A percentile compares a stretch with the other conserved stretches of the same genome.
These are phyloP conservation scores for Danaus melanippus DNA, from an alignment of 1,140 invertebrate species.

Conservation along the genomic window DNA sequence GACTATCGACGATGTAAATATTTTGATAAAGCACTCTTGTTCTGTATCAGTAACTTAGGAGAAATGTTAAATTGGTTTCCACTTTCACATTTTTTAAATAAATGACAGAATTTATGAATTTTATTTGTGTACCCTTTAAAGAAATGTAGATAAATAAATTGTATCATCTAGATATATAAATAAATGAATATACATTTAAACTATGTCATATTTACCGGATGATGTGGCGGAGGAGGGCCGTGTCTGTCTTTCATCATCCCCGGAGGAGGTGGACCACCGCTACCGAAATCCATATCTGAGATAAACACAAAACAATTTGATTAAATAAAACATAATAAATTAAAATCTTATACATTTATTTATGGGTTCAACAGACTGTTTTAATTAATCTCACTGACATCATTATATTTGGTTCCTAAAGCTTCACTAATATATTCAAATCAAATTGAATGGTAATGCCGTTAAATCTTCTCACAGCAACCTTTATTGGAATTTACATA, in stretches of 20 bases:
- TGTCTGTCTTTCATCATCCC: constrained; percentile 63
- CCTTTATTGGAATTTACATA: constrained; percentile 7
- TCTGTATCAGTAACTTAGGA: too few relatives aligned
- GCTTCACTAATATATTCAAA: constrained; percentile 5
- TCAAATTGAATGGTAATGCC: constrained; percentile 3
- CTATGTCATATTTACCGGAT: constrained; percentile 39
- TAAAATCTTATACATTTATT: constrained; percentile 4
- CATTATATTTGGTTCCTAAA: neutral
- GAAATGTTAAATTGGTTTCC: too few relatives aligned
- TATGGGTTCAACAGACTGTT: neutral
- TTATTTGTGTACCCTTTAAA: too few relatives aligned
- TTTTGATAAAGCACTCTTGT: too few relatives aligned
- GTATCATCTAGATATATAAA: neutral
- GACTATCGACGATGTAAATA: too few relatives aligned
- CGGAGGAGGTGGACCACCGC: constrained; percentile 54
- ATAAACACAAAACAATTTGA: constrained; percentile 14
- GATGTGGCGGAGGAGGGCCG: constrained; percentile 55
- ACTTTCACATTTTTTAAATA: neutral
- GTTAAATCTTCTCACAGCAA: constrained; percentile 4
- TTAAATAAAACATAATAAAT: constrained; percentile 8
- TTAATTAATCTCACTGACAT: neutral
- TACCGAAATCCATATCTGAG: constrained; percentile 63
- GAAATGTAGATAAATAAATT: too few relatives aligned
- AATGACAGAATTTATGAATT: neutral
- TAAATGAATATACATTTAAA: too few relatives aligned